These are phyloP conservation scores for Ammodytes marinus DNA, from an alignment of 2,113 vertebrate species.

Conservation along the genomic window DNA sequence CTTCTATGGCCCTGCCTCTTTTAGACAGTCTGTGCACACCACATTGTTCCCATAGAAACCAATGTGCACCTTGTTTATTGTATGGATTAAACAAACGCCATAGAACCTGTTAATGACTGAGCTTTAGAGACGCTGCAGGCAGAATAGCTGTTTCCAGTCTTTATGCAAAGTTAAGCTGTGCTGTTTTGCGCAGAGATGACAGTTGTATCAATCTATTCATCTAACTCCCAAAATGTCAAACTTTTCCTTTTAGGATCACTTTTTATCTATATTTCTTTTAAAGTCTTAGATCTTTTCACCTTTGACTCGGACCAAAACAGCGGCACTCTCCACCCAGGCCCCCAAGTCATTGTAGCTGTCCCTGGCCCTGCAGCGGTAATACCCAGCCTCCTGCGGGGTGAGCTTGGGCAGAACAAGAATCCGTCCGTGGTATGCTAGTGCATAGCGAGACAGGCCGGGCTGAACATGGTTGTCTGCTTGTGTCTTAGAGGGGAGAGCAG, in stretches of 20 bases:
- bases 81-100: background rate
- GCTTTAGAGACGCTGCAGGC: background rate
- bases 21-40: too few species aligned
- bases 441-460: background rate
- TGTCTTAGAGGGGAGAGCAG: constrained; percentile 53
- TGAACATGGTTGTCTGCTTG: background rate
- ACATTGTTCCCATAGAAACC: too few species aligned
- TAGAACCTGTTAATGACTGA: background rate
- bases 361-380: constrained; percentile 80
- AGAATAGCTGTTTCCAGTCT: background rate
- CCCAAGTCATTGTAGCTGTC: constrained; percentile 79
- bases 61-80: too few species aligned
- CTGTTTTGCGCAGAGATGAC: background rate
- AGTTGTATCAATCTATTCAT: background rate
- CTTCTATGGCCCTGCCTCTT: too few species aligned
- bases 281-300: constrained; percentile 62
- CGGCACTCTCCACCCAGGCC: constrained; percentile 77
- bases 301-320: constrained; percentile 63
- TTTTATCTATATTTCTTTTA: background rate
- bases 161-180: constrained; percentile 5
- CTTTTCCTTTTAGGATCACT: background rate
- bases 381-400: constrained; percentile 61
- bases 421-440: constrained; percentile 19
- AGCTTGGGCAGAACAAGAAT: constrained; percentile 71
- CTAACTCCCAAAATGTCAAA: background rate